Conservation (phyloP, 2,113 vertebrate species). For the Trichechus manatus region DNA sequence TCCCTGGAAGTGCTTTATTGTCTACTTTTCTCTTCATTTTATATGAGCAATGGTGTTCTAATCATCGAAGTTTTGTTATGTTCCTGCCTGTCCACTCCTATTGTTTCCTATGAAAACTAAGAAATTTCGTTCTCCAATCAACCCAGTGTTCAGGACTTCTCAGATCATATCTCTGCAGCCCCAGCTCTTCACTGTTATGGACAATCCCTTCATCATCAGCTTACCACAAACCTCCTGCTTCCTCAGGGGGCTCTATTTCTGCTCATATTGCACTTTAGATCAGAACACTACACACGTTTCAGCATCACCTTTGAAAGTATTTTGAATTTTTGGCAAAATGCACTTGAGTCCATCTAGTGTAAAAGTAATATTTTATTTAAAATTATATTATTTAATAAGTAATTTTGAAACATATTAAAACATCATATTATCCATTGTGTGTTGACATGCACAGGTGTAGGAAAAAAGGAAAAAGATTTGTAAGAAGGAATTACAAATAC, state of each 20-base stretch:
- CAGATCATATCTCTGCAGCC: no score
- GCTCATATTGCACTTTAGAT: rapidly evolving
- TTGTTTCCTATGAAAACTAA: background rate
- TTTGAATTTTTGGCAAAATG: background rate
- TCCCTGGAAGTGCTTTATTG: no score
- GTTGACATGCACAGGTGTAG: background rate
- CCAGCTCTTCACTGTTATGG: no score
- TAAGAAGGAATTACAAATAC: background rate
- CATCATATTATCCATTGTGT: background rate
- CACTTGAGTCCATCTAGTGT: rapidly evolving
- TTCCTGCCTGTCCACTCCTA: background rate
- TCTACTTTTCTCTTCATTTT: background rate
- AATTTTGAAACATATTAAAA: background rate
- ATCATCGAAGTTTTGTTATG: background rate
- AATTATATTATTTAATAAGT: background rate
- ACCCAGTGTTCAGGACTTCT: background rate
- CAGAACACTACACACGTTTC: no score
- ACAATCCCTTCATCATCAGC: background rate
- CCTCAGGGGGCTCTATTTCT: background rate
- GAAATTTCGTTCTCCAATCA: background rate
- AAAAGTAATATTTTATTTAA: background rate
- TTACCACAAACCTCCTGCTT: background rate
- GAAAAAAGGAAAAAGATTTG: background rate
- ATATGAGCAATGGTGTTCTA: rapidly evolving
- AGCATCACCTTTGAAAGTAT: background rate